phyloP scores from a whole-genome alignment of 2,113 vertebrate species.

The Plecotus auritus region DNA sequence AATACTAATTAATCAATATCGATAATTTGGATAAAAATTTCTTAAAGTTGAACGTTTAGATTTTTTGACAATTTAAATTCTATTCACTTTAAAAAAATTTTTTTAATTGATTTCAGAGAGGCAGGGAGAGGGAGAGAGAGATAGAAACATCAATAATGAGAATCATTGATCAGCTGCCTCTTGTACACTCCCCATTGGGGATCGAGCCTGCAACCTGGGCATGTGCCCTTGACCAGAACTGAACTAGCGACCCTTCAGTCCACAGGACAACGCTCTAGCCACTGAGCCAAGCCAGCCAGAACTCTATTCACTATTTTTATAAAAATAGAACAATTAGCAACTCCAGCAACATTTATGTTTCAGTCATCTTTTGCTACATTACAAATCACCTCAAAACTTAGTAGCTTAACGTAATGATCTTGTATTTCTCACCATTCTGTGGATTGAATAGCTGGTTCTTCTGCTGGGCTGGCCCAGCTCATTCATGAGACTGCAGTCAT shows the following conservation, averaged over 20 bases:
- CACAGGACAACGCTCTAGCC: too few relatives aligned
- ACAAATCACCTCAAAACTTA: background rate
- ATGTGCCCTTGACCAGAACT: too few relatives aligned
- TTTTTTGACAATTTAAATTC: slow-evolving; percentile 12
- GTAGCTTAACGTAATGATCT: background rate
- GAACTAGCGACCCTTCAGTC: too few relatives aligned
- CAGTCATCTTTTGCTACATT: background rate
- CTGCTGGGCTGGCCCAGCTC: background rate
- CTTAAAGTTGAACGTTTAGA: background rate
- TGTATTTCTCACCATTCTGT: background rate
- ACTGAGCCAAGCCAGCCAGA: too few relatives aligned
- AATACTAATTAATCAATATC: background rate
- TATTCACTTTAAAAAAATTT: background rate
- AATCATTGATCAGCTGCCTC: too few relatives aligned
- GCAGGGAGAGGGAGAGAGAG: too few relatives aligned
- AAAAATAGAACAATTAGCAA: background rate
- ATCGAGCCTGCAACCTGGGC: too few relatives aligned
- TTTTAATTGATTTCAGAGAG: too few relatives aligned
- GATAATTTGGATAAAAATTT: background rate
- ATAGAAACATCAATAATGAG: too few relatives aligned
- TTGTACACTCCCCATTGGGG: too few relatives aligned
- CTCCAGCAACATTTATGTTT: background rate
- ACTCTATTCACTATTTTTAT: background rate
- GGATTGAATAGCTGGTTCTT: background rate
- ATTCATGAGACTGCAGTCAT: background rate